A percentile compares a stretch with the other conserved stretches of the same genome.
These are phyloP conservation scores for Drosophila neotestacea DNA, from an alignment of 2,888 invertebrate species.

Conservation along the genomic window DNA sequence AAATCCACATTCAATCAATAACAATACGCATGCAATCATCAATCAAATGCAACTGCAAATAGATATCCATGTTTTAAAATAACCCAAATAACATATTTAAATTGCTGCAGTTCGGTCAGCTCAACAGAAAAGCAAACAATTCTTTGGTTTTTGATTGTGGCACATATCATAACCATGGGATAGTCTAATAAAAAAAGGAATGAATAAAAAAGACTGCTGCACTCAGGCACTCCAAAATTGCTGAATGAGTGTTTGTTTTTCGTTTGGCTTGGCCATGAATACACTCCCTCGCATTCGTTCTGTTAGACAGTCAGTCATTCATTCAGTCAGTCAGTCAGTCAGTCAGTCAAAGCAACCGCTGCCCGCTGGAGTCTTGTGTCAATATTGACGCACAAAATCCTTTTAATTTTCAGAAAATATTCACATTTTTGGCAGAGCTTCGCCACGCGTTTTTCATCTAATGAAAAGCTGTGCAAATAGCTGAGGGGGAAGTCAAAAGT, in stretches of 20 bases:
- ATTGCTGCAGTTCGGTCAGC: conserved; percentile 8
- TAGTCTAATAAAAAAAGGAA: conserved; percentile 1
- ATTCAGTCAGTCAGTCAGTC: conserved; percentile 12
- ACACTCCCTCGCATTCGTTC: conserved; percentile 7
- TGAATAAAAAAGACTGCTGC: conserved; percentile 31
- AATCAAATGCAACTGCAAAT: conserved; percentile 26
- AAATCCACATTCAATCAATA: neutral
- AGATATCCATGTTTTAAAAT: conserved; percentile 14
- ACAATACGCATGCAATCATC: neutral
- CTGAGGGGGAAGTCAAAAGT: conserved; percentile 4
- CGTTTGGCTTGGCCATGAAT: conserved; percentile 28
- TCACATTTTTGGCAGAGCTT: conserved; percentile 54
- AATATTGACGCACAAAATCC: conserved; percentile 76
- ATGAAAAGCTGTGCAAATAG: conserved; percentile 70
- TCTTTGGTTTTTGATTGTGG: conserved; percentile 19
- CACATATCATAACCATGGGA: conserved; percentile 39
- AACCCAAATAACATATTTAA: conserved; percentile 40
- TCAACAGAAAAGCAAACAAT: conserved; percentile 34
- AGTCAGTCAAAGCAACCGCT: conserved; percentile 31
- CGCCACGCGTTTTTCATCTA: conserved; percentile 62
- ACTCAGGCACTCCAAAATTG: conserved; percentile 44
- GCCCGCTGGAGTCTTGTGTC: conserved; percentile 67
- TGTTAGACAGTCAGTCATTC: conserved; percentile 12
- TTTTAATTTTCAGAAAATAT: conserved; percentile 76
- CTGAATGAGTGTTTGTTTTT: conserved; percentile 48